Conservation (phyloP, 2,888 invertebrate genomes). For the Amphipoea oculea region DNA sequence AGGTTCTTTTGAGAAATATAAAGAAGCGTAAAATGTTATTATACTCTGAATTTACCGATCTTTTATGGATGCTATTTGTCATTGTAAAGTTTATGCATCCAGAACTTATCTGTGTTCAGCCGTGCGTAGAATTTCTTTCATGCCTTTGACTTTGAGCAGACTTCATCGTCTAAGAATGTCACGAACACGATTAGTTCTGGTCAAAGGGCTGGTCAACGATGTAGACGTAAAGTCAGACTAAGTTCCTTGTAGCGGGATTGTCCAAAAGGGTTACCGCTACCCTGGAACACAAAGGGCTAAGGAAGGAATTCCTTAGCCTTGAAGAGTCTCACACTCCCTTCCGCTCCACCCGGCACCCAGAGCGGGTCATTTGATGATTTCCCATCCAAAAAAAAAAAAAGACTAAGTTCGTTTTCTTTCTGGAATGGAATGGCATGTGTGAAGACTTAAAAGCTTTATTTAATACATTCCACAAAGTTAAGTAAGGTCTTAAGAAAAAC, state of each 20-base stretch:
- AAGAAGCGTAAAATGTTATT: conserved; percentile 17
- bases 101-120: background rate
- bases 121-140: background rate
- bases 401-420: background rate
- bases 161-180: background rate
- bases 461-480: background rate
- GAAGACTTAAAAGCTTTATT: background rate
- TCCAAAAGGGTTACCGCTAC: no score
- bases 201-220: background rate
- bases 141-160: background rate
- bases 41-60: conserved; percentile 8
- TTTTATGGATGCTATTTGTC: conserved; percentile 22
- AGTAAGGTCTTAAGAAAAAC: background rate
- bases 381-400: no score
- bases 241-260: background rate
- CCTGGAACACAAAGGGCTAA: no score
- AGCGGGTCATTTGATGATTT: no score
- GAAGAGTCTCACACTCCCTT: no score
- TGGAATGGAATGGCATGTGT: background rate
- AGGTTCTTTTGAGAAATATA: conserved; percentile 14
- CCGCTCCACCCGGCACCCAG: no score
- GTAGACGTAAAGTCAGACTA: background rate
- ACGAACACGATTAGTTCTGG: background rate
- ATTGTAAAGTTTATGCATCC: conserved; percentile 8
- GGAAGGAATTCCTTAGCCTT: no score